Base-by-base conservation (phyloP, 2,888 invertebrate species). In the Sicus ferrugineus region DNA sequence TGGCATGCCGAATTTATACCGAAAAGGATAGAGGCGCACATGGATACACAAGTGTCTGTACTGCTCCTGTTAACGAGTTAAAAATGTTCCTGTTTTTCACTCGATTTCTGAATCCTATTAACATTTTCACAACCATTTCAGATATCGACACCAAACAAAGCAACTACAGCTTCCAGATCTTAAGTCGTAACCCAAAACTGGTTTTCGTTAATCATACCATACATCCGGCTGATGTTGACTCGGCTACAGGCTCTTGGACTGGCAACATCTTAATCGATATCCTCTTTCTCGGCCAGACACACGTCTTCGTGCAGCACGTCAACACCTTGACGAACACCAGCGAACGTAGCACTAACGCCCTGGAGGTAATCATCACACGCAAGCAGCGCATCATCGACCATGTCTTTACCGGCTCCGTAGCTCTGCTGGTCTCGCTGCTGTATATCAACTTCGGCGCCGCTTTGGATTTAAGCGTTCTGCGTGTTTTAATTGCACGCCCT, bases 401-500 rank as follows among this genome's bases (percentile, higher is more conserved):
- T 14, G 84, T 93, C 5, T 96, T 96, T 80, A 90, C 91, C 0
- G 88, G 87, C 52, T 92, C 93, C 70, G 93, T 96, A 5, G 91
- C 91, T 2, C 85, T 90, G 58, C 88, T 96, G 61, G 91, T 93
- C 50, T 91, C 93, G 0, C 86, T 96, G 62, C 90, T 95, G 76
- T 96, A 94, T 80, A 91, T 96, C 68, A 96, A 96, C 86, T 96
- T 96, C 86, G 96, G 96, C 0, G 95, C 95, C 80, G 94, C 95
- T 0, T 87, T 96, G 83, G 92, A 95, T 81, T 89, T 93, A 54
- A 76, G 76, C 3, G 81, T 83, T 26, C 68, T 83, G 26, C 77
- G 75, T 9, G 77, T 78, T 0, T 56, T 83, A 3, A 65, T 83
- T 4, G 68, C 70, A 31, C 88, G 88, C 72, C 96, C 96, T 0